These are phyloP conservation scores for Saccostrea echinata DNA, from an alignment of 1,140 invertebrate genomes.

Conservation along the genomic window DNA sequence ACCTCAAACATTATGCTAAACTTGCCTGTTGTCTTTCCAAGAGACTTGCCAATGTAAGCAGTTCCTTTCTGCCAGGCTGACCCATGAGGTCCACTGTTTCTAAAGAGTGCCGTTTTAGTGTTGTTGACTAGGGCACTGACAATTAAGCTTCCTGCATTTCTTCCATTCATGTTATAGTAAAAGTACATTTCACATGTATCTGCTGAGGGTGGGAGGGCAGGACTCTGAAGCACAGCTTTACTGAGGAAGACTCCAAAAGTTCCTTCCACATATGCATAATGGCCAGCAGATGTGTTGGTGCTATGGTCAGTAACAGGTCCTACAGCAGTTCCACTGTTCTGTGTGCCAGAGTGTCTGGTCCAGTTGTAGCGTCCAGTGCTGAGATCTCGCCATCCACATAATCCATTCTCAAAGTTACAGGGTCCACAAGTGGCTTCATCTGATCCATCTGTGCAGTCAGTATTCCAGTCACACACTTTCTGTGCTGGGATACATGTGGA, in stretches of 20 bases:
- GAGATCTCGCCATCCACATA: constrained; percentile 75
- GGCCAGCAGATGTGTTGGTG: constrained; percentile 59
- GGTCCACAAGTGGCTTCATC: constrained; percentile 75
- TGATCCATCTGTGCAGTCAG: constrained; percentile 73
- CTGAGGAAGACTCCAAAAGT: constrained; percentile 70
- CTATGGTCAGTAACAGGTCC: constrained; percentile 67
- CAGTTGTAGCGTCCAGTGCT: constrained; percentile 75
- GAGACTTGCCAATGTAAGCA: constrained; percentile 65
- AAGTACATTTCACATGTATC: constrained; percentile 80
- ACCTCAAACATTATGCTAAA: constrained; percentile 63
- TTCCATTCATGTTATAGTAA: constrained; percentile 88
- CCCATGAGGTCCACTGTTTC: constrained; percentile 49
- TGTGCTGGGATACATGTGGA: constrained; percentile 64
- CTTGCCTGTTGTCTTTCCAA: constrained; percentile 54
- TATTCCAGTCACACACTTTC: constrained; percentile 70
- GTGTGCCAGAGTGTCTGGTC: constrained; percentile 58
- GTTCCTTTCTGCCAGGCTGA: constrained; percentile 63
- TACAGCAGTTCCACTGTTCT: constrained; percentile 56
- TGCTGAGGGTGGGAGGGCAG: constrained; percentile 67
- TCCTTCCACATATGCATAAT: constrained; percentile 73
- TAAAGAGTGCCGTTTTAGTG: constrained; percentile 53
- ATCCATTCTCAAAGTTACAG: constrained; percentile 75
- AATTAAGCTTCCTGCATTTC: constrained; percentile 60
- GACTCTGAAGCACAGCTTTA: constrained; percentile 69
- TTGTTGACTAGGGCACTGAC: constrained; percentile 63